Conservation (phyloP, 2,797 vertebrate species). For the Chrosomus eos region DNA sequence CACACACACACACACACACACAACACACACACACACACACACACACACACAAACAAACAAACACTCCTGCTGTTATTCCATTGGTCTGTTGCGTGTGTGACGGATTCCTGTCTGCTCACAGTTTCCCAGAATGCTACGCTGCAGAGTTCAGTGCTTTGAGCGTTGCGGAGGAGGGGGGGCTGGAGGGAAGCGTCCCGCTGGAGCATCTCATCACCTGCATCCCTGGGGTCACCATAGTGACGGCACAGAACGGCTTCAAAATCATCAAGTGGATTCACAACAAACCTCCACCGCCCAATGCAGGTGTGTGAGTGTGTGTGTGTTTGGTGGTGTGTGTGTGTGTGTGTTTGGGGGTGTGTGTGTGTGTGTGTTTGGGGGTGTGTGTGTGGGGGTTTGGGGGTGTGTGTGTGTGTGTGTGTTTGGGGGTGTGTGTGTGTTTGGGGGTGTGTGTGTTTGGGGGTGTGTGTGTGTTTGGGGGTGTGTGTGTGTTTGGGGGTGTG, state of each 20-base stretch:
- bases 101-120: conserved; percentile 58
- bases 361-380: too few species aligned
- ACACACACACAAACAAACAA: background rate
- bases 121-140: conserved; percentile 94
- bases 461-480: too few species aligned
- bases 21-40: background rate
- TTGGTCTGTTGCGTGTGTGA: background rate
- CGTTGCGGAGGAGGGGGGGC: conserved; percentile 81
- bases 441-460: too few species aligned
- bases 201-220: conserved; percentile 96
- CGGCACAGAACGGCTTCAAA: conserved; percentile 95
- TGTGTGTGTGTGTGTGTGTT: too few species aligned
- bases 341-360: too few species aligned
- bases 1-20: background rate
- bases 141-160: conserved; percentile 85
- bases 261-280: conserved; percentile 98
- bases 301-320: conserved; percentile 77
- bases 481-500: too few species aligned
- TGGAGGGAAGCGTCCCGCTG: conserved; percentile 86
- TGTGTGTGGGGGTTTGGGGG: too few species aligned
- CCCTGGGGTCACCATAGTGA: conserved; percentile 92
- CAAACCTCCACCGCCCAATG: conserved; percentile 88
- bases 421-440: too few species aligned
- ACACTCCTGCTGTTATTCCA: background rate
- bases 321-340: too few species aligned